Percentiles rank a stretch among this genome's conserved stretches.
phyloP scores from a whole-genome alignment of 2,888 invertebrate genomes.

The Diogma glabrata region DNA sequence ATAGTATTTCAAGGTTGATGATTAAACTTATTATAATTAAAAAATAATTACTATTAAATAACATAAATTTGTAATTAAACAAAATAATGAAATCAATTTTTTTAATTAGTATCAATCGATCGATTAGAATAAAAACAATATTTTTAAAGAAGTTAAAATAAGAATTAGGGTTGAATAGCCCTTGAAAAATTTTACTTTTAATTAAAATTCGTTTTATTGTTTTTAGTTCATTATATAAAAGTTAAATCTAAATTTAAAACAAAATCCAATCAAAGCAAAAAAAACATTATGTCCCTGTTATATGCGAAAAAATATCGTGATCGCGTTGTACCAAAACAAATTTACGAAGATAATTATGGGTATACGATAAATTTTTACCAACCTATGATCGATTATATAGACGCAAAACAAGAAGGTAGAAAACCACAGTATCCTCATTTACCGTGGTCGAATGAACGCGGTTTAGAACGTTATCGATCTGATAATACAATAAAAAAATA shows the following conservation, averaged over 20 bases:
- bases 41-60: no score
- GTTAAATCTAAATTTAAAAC: neutral
- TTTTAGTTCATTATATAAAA: neutral
- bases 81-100: no score
- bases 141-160: no score
- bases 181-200: neutral
- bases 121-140: no score
- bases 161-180: conserved; percentile 2
- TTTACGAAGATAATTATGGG: conserved; percentile 74
- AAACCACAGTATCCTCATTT: conserved; percentile 45
- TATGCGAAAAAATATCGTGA: conserved; percentile 33
- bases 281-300: conserved; percentile 37
- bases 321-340: conserved; percentile 21
- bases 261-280: conserved; percentile 2
- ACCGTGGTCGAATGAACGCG: conserved; percentile 61
- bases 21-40: no score
- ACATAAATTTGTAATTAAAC: no score
- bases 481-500: conserved; percentile 53
- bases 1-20: no score
- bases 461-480: conserved; percentile 53
- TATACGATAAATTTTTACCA: conserved; percentile 76
- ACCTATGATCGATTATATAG: conserved; percentile 77
- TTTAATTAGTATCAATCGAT: no score
- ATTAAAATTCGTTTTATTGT: conserved; percentile 2
- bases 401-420: conserved; percentile 45